A percentile compares a stretch with the other conserved stretches of the same genome.
Conservation (phyloP, 2,113 vertebrate species). For the Tragelaphus scriptus region DNA sequence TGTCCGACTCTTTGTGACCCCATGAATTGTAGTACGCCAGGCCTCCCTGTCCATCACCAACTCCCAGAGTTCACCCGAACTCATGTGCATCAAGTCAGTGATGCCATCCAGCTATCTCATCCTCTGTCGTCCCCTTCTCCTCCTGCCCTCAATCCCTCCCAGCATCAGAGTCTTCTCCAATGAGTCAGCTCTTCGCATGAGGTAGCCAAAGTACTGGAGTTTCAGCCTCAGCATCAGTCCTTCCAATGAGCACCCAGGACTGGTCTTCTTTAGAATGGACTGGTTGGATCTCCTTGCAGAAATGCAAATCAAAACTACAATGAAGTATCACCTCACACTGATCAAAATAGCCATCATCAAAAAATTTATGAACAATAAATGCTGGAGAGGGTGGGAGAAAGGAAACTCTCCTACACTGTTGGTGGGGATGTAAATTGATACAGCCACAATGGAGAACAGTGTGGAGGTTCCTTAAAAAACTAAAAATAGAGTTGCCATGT, state of each 20-base stretch:
- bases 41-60: no score
- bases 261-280: no score
- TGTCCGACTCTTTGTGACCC: background rate
- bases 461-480: background rate
- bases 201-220: no score
- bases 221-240: no score
- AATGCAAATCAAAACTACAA: background rate
- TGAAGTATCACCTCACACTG: background rate
- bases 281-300: background rate
- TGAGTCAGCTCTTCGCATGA: no score
- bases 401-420: background rate
- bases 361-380: background rate
- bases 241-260: no score
- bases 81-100: accelerated
- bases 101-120: no score
- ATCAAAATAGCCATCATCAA: background rate
- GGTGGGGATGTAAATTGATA: background rate
- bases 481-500: background rate
- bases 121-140: no score
- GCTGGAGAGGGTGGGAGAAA: background rate
- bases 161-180: no score
- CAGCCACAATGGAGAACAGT: background rate
- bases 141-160: no score
- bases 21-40: no score
- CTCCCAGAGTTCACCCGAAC: no score